These are phyloP conservation scores for Pandemis cinnamomeana DNA, from an alignment of 2,888 invertebrate genomes.

Conservation along the genomic window DNA sequence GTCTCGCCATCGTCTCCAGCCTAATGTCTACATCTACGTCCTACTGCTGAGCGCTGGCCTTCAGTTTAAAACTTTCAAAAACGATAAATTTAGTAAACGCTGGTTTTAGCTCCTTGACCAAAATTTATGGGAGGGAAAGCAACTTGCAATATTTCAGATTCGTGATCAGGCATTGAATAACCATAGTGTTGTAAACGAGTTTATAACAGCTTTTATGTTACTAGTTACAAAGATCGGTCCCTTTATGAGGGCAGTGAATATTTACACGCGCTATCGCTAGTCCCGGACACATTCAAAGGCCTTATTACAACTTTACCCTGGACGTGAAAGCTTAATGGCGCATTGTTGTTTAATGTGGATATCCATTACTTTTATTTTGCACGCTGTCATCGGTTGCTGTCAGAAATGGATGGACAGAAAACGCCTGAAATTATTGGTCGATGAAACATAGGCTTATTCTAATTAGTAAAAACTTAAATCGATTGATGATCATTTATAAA, in stretches of 20 bases:
- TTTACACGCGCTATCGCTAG: slow-evolving; percentile 25
- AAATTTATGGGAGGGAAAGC: too few species aligned
- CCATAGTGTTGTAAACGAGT: slow-evolving; percentile 14
- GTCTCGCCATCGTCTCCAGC: too few species aligned
- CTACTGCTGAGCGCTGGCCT: too few species aligned
- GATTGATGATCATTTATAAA: too few species aligned
- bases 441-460: too few species aligned
- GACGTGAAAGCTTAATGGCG: slow-evolving; percentile 19
- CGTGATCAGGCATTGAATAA: slow-evolving; percentile 17
- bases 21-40: too few species aligned
- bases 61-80: too few species aligned
- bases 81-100: too few species aligned
- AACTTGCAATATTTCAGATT: slow-evolving; percentile 11
- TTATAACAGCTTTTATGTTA: slow-evolving; percentile 1
- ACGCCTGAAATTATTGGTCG: background rate
- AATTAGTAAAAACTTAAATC: too few species aligned
- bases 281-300: slow-evolving; percentile 14
- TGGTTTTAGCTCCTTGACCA: background rate
- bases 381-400: background rate
- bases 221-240: slow-evolving; percentile 19
- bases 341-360: slow-evolving; percentile 5
- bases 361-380: background rate
- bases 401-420: background rate
- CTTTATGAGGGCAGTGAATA: slow-evolving; percentile 32
- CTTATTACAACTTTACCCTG: slow-evolving; percentile 11